These are phyloP conservation scores for Vipera latastei DNA, from an alignment of 2,797 vertebrate species.

Conservation along the genomic window DNA sequence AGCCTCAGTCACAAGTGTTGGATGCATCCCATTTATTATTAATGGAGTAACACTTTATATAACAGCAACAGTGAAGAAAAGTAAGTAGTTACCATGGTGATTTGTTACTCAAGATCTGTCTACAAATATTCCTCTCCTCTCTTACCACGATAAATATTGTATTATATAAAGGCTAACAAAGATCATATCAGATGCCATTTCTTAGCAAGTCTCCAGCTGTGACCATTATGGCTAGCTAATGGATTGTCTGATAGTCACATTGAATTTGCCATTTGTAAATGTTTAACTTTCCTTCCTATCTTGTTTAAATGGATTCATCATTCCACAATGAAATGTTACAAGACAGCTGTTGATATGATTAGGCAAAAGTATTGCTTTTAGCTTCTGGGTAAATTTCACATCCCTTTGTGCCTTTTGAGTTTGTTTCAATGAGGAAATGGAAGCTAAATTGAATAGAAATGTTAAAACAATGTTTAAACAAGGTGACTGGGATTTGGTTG, in stretches of 20 bases:
- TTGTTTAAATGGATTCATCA: slow-evolving; percentile 24
- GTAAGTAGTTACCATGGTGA: slow-evolving; percentile 71
- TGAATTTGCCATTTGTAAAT: slow-evolving; percentile 15
- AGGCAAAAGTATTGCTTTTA: slow-evolving; percentile 41
- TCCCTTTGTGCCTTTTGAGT: slow-evolving; percentile 23
- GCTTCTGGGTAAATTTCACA: slow-evolving; percentile 18
- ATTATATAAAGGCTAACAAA: slow-evolving; percentile 65
- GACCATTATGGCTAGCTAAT: slow-evolving; percentile 54
- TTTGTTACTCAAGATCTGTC: slow-evolving; percentile 69
- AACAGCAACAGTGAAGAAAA: slow-evolving; percentile 64
- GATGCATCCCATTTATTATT: slow-evolving; percentile 71
- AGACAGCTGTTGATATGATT: slow-evolving; percentile 49
- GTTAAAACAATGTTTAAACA: slow-evolving; percentile 9
- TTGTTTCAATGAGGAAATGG: background rate
- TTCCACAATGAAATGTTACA: slow-evolving; percentile 28
- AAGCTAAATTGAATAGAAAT: slow-evolving; percentile 18
- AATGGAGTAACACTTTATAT: slow-evolving; percentile 68
- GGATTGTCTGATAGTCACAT: slow-evolving; percentile 28
- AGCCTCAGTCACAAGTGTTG: slow-evolving; percentile 65
- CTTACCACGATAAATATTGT: slow-evolving; percentile 69
- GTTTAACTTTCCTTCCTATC: background rate
- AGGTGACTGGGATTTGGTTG: slow-evolving; percentile 9
- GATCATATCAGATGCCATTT: slow-evolving; percentile 66
- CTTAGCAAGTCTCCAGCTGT: slow-evolving; percentile 55
- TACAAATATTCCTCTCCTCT: slow-evolving; percentile 68